A percentile compares a stretch with the other conserved stretches of the same genome.
phyloP scores from a whole-genome alignment of 1,140 invertebrate genomes.

The Bradynema listronoti region DNA sequence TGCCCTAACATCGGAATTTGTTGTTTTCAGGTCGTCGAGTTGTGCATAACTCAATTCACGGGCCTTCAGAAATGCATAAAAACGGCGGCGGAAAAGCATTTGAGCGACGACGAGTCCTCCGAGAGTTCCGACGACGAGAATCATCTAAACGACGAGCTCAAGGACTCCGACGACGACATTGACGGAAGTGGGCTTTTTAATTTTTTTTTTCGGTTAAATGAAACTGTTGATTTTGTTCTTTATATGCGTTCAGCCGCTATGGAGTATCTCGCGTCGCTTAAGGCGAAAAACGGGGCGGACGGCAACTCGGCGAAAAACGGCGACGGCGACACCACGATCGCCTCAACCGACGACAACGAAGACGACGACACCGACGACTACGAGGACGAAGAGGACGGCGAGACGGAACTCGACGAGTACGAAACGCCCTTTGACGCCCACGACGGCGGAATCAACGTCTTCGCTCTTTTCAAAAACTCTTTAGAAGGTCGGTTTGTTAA shows the following conservation, averaged over 20 bases:
- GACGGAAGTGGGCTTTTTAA: slow-evolving; percentile 28
- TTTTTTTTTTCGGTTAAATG: neutral
- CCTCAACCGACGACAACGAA: slow-evolving; percentile 9
- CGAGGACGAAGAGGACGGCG: slow-evolving; percentile 37
- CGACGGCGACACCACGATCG: slow-evolving; percentile 27
- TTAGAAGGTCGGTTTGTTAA: slow-evolving; percentile 21
- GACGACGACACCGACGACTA: slow-evolving; percentile 32
- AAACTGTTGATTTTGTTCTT: neutral
- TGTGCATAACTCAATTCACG: slow-evolving; percentile 39
- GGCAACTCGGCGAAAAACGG: slow-evolving; percentile 28
- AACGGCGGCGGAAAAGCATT: slow-evolving; percentile 30
- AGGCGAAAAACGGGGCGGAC: slow-evolving; percentile 23
- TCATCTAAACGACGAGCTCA: slow-evolving; percentile 41
- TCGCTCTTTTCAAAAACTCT: slow-evolving; percentile 27
- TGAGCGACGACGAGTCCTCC: slow-evolving; percentile 23
- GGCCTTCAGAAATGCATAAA: slow-evolving; percentile 43
- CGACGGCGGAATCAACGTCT: slow-evolving; percentile 27
- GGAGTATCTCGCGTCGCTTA: slow-evolving; percentile 39
- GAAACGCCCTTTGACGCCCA: slow-evolving; percentile 29
- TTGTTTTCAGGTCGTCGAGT: slow-evolving; percentile 22
- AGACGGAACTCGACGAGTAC: slow-evolving; percentile 46
- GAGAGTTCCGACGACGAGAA: slow-evolving; percentile 45
- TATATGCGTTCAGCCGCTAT: neutral
- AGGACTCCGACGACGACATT: slow-evolving; percentile 50
- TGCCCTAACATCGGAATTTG: neutral